Evolutionary conservation across 2,797 vertebrate species (phyloP).

Genomic region (Distichodus sexfasciatus): DNA sequence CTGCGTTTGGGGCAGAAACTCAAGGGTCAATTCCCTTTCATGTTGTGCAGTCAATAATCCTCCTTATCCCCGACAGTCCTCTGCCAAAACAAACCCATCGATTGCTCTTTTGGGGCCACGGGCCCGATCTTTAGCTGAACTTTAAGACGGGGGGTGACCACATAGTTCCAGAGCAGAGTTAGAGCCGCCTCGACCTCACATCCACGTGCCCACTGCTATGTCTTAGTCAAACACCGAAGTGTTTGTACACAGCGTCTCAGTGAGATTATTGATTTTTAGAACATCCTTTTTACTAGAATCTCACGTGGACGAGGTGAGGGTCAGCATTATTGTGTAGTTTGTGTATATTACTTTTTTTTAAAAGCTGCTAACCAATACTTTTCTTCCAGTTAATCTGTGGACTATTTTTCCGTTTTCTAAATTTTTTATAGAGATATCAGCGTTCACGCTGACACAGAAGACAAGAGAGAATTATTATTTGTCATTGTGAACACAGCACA

Average conservation of each 20-base stretch:
- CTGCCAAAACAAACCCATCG: constrained; percentile 52
- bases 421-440: no score
- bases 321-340: neutral
- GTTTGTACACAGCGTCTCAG: neutral
- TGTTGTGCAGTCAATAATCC: constrained; percentile 46
- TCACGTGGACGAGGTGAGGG: neutral
- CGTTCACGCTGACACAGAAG: no score
- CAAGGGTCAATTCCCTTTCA: constrained; percentile 52
- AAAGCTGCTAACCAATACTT: no score
- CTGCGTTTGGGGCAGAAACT: constrained; percentile 25
- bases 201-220: neutral
- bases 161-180: constrained; percentile 16
- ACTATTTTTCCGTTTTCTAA: no score
- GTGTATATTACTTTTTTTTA: neutral
- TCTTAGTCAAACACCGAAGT: neutral
- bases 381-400: no score
- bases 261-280: neutral
- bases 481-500: no score
- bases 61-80: constrained; percentile 45
- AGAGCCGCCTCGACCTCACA: neutral
- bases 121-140: constrained; percentile 41
- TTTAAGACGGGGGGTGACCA: constrained; percentile 18
- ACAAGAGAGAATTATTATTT: no score
- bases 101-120: constrained; percentile 39
- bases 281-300: neutral